Percentiles rank a stretch among this genome's conserved stretches.
These are phyloP conservation scores for Pseudomyrmex cubaensis DNA, from an alignment of 1,140 invertebrate species.

Conservation along the genomic window DNA sequence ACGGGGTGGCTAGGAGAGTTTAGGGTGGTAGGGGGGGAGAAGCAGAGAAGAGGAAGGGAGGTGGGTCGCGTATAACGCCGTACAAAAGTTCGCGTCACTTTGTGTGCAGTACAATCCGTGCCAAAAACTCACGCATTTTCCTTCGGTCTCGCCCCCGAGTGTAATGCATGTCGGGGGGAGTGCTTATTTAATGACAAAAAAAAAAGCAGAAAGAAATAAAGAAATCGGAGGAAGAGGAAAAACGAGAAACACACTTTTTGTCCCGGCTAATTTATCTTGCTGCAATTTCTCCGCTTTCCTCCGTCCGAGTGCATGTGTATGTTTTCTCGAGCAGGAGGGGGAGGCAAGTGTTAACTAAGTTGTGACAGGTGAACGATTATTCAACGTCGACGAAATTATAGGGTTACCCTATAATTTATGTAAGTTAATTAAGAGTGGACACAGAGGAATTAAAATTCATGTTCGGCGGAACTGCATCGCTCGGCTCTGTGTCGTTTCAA, in stretches of 20 bases:
- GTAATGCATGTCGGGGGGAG: constrained; percentile 28
- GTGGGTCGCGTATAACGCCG: constrained; percentile 83
- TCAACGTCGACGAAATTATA: constrained; percentile 72
- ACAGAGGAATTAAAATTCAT: constrained; percentile 70
- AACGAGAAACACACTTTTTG: constrained; percentile 17
- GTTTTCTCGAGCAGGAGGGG: background rate
- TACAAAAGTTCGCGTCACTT: constrained; percentile 81
- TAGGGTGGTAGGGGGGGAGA: constrained; percentile 77
- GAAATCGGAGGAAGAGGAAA: no score
- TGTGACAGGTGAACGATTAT: constrained; percentile 73
- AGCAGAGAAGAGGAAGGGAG: constrained; percentile 68
- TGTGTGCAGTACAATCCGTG: constrained; percentile 72
- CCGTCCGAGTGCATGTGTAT: constrained; percentile 9
- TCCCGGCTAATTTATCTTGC: constrained; percentile 66
- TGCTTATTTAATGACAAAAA: constrained; percentile 39
- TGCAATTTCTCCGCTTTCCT: constrained; percentile 64
- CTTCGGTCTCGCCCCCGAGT: constrained; percentile 16
- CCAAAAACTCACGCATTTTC: constrained; percentile 68
- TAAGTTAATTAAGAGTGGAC: constrained; percentile 70
- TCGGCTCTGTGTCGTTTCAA: constrained; percentile 64
- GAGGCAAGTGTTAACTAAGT: constrained; percentile 63
- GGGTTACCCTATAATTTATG: constrained; percentile 55
- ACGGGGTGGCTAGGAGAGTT: constrained; percentile 82
- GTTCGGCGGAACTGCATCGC: constrained; percentile 51
- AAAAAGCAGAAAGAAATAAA: no score